These are phyloP conservation scores for Leptothorax acervorum DNA, from an alignment of 2,888 invertebrate species.

Conservation along the genomic window DNA sequence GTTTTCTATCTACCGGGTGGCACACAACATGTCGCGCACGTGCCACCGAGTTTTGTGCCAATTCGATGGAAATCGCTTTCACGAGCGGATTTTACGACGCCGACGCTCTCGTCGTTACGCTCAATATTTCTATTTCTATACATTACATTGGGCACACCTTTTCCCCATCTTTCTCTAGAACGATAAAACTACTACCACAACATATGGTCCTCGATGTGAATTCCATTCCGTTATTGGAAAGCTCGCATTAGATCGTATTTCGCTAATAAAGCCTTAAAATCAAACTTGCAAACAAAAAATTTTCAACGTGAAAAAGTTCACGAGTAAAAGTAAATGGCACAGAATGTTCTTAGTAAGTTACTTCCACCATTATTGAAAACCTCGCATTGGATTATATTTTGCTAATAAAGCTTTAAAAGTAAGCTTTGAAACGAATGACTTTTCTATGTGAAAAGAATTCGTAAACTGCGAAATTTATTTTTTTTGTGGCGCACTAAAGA, in stretches of 20 bases:
- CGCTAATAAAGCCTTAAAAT: not conserved
- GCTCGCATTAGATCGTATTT: not conserved
- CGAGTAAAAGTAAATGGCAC: not conserved
- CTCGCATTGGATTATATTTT: not conserved
- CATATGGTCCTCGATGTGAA: not conserved
- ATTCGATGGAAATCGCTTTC: constrained; percentile 33
- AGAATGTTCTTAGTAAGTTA: not conserved
- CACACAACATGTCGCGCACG: constrained; percentile 40
- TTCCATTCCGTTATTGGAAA: not conserved
- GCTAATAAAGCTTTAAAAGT: not conserved
- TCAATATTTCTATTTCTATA: constrained; percentile 19
- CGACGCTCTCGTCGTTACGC: not conserved
- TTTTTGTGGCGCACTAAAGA: no score
- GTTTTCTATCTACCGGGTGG: constrained; percentile 44
- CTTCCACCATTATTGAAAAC: not conserved
- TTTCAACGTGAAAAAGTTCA: not conserved
- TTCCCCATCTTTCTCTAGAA: not conserved
- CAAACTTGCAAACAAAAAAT: not conserved
- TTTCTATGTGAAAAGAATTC: not conserved
- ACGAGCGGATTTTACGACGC: constrained; percentile 36
- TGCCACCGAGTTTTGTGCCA: constrained; percentile 24
- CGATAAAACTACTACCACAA: constrained; percentile 1
- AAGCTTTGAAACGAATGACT: not conserved
- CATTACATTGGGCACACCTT: not conserved
- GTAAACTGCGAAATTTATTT: not conserved